Percentiles rank a stretch among this genome's conserved stretches.
Evolutionary conservation across 2,113 vertebrate species (phyloP).

Genomic region (Hemiprocne comata): DNA sequence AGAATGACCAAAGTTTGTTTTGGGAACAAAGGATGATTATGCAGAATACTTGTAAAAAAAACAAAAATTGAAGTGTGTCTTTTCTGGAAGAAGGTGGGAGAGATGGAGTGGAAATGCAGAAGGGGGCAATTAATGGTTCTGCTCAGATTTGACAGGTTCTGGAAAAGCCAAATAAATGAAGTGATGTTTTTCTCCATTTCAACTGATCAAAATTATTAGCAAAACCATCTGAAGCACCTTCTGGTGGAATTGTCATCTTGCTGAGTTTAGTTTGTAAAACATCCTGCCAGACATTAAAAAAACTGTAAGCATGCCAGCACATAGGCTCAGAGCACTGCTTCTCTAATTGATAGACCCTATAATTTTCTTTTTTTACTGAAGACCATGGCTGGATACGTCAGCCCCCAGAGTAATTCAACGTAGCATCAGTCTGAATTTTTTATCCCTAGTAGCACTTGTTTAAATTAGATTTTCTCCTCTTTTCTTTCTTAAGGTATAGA

Average conservation of each 20-base stretch:
- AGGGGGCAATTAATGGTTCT: conserved; percentile 55
- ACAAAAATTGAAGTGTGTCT: background rate
- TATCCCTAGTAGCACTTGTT: background rate
- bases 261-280: conserved; percentile 78
- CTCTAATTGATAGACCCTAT: conserved; percentile 56
- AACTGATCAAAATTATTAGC: conserved; percentile 79
- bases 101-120: background rate
- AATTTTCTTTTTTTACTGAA: conserved; percentile 24
- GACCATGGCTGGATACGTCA: conserved; percentile 8
- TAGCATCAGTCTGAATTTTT: background rate
- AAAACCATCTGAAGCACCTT: conserved; percentile 82
- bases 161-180: conserved; percentile 70
- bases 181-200: conserved; percentile 70
- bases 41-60: background rate
- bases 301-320: conserved; percentile 68
- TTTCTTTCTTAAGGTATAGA: conserved; percentile 19
- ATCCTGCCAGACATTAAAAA: conserved; percentile 75
- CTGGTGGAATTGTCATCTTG: conserved; percentile 79
- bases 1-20: background rate
- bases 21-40: background rate
- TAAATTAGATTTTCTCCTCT: conserved; percentile 15
- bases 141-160: conserved; percentile 70
- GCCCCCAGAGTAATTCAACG: background rate
- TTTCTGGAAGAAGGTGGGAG: conserved; percentile 7
- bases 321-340: conserved; percentile 32